Percentiles rank a stretch among this genome's conserved stretches.
Conservation (phyloP, 2,888 invertebrate species). For the Nesidiocoris tenuis region DNA sequence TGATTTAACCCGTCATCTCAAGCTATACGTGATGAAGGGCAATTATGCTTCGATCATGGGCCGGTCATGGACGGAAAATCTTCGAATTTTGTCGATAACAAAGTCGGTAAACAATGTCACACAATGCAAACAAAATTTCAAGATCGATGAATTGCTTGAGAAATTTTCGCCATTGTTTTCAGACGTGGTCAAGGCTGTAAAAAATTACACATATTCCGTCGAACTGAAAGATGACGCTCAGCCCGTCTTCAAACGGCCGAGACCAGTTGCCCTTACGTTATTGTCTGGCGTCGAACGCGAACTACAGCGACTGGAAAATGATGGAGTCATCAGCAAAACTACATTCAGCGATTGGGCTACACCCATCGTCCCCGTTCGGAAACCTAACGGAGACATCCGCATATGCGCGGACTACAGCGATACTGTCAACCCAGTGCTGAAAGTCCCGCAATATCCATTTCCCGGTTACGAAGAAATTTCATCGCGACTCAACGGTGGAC, state of each 20-base stretch:
- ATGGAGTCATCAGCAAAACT: conserved; percentile 20
- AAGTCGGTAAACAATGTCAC: conserved; percentile 1
- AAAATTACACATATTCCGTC: conserved; percentile 7
- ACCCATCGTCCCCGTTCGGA: conserved; percentile 19
- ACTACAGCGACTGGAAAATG: conserved; percentile 9
- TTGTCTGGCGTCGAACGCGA: conserved; percentile 6
- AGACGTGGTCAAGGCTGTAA: conserved; percentile 7
- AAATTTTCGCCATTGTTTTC: not conserved
- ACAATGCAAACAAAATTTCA: not conserved
- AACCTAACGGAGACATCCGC: conserved; percentile 21
- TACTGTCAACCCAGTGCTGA: no score
- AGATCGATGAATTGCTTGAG: not conserved
- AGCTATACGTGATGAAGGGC: conserved; percentile 11
- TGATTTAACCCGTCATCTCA: not conserved
- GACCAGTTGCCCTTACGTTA: conserved; percentile 6
- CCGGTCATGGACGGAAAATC: conserved; percentile 18
- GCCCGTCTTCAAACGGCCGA: conserved; percentile 15
- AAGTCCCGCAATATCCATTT: conserved; percentile 51
- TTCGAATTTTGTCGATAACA: conserved; percentile 8
- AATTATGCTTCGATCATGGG: conserved; percentile 19
- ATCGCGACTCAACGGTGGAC: not conserved
- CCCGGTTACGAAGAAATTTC: conserved; percentile 10
- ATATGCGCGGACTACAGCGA: no score
- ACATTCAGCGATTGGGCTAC: conserved; percentile 21
- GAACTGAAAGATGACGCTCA: conserved; percentile 7